Conservation (phyloP, 2,113 vertebrate species). For the Megaptera novaeangliae region DNA sequence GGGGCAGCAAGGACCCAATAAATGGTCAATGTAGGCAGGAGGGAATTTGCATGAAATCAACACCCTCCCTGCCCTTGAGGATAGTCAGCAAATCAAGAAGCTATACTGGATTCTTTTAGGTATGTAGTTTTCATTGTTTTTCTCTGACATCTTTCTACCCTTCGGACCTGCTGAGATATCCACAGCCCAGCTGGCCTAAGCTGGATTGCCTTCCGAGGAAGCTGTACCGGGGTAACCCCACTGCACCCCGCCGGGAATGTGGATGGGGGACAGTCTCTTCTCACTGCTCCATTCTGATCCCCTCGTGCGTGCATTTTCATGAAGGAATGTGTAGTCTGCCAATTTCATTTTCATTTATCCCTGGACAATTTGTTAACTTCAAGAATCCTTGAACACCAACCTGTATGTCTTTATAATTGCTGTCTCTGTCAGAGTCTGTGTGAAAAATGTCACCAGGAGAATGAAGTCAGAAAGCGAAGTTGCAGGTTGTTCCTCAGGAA, state of each 20-base stretch:
- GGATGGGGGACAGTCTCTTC: background rate
- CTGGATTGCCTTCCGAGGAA: background rate
- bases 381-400: constrained; percentile 79
- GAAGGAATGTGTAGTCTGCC: constrained; percentile 78
- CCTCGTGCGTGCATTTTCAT: constrained; percentile 63
- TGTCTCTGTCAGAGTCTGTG: constrained; percentile 73
- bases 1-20: background rate
- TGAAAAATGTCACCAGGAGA: constrained; percentile 70
- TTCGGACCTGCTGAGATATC: background rate
- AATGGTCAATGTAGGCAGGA: background rate
- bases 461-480: constrained; percentile 63
- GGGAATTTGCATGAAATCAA: background rate
- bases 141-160: background rate
- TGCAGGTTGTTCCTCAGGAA: constrained; percentile 50
- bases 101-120: background rate
- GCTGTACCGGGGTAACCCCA: background rate
- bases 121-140: background rate
- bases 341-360: constrained; percentile 82
- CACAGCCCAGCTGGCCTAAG: background rate
- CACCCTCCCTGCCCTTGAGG: background rate
- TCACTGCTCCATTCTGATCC: background rate
- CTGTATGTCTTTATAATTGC: constrained; percentile 79
- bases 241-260: accelerated
- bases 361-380: constrained; percentile 83
- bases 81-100: background rate